Evolutionary conservation across 2,113 vertebrate genomes (phyloP).

Genomic region (Gymnocephalus cernua): DNA sequence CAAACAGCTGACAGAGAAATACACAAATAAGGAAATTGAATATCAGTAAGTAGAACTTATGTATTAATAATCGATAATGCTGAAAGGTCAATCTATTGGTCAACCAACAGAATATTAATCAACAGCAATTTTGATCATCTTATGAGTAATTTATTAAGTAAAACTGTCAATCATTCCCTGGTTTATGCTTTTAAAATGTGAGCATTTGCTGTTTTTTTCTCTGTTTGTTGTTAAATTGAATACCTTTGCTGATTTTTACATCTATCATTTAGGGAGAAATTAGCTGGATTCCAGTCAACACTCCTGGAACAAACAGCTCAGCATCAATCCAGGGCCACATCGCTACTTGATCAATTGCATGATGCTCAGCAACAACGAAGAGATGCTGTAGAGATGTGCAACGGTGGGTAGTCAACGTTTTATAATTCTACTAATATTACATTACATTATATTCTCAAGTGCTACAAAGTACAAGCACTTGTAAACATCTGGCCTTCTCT

Average conservation of each 20-base stretch:
- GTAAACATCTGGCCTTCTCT: background rate
- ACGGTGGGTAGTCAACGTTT: constrained; percentile 59
- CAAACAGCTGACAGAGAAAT: constrained; percentile 65
- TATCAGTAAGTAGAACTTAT: constrained; percentile 71
- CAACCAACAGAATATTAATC: background rate
- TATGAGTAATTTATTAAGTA: background rate
- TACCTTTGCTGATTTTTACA: background rate
- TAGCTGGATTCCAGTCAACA: constrained; percentile 67
- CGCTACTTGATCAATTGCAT: constrained; percentile 65
- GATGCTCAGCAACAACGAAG: constrained; percentile 69
- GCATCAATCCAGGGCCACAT: constrained; percentile 67
- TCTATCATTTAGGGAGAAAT: constrained; percentile 69
- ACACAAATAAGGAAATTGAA: constrained; percentile 64
- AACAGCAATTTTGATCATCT: background rate
- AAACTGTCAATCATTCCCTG: background rate
- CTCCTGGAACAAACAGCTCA: constrained; percentile 67
- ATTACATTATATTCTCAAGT: background rate
- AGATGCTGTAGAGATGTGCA: constrained; percentile 63
- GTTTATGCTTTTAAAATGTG: background rate
- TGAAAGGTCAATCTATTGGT: background rate
- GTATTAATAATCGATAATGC: background rate
- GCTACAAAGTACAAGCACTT: background rate
- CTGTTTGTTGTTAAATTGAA: background rate
- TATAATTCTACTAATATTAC: background rate
- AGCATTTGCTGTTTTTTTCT: background rate